A percentile compares a stretch with the other conserved stretches of the same genome.
phyloP scores from a whole-genome alignment of 2,888 invertebrate species.

The Cheilosia pagana region DNA sequence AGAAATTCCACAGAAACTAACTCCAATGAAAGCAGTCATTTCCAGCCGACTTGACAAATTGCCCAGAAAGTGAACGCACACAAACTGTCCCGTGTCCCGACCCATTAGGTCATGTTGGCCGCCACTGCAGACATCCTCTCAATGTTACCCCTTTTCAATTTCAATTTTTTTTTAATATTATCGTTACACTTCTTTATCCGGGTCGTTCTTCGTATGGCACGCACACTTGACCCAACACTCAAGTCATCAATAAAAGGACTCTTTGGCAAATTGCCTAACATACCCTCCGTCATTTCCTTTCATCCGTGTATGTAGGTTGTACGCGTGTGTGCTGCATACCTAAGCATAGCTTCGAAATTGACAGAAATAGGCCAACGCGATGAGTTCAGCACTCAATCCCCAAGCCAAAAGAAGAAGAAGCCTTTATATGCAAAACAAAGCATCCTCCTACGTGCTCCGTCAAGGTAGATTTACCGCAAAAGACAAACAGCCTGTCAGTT shows the following conservation, averaged over 20 bases:
- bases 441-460: conserved; percentile 30
- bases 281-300: neutral
- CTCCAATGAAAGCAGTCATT: neutral
- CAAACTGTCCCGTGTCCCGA: neutral
- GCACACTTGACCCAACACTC: conserved; percentile 50
- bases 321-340: conserved; percentile 7
- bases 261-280: conserved; percentile 45
- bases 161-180: neutral
- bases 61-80: conserved; percentile 5
- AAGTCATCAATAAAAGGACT: conserved; percentile 53
- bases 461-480: conserved; percentile 45
- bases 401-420: neutral
- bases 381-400: conserved; percentile 5
- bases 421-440: conserved; percentile 31
- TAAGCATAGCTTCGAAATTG: conserved; percentile 13
- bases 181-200: conserved; percentile 30
- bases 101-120: neutral
- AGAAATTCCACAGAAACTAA: conserved; percentile 2
- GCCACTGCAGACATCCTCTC: neutral
- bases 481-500: conserved; percentile 28
- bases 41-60: conserved; percentile 19
- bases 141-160: conserved; percentile 9
- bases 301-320: neutral
- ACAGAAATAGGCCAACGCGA: conserved; percentile 29
- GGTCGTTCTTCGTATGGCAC: conserved; percentile 45